Evolutionary conservation across 2,113 vertebrate species (phyloP), one percentile per base, ranked within the genome.

Genomic region (Tautogolabrus adspersus): DNA sequence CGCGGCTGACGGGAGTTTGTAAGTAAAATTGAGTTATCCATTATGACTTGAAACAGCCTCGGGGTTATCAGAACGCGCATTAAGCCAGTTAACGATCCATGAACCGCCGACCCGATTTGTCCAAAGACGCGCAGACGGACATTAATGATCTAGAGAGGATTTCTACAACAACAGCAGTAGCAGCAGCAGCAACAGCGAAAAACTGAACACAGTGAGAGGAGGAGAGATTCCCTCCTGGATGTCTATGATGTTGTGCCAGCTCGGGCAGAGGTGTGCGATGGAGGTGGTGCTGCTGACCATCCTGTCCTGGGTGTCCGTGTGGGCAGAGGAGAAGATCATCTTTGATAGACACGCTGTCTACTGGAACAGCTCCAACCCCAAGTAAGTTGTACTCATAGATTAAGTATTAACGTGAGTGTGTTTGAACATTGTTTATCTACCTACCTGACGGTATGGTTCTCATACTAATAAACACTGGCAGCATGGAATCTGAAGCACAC

Each of bases 301-400:
- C 75, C 84, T 94, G 90, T 94, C 90, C 78, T 93, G 91, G 91
- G 87, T 91, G 56, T 93, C 87, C 66, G 94, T 93, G 67, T 93
- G 93, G 91, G 89, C 93, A 42, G 94, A 95, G 83, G 94, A 95
- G 89, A 94, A 93, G 92, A 93, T 95, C 88, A 90, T 93, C 59
- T 94, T 94, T 63, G 94, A 95, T 85, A 88, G 94, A 88, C 94
- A 95, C 72, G 85, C 93, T 13, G 94, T 95, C 77, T 95, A 94
- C 91, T 95, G 94, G 94, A 95, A 95, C 93, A 95, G 94, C 88
- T 94, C 94, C 68, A 95, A 95, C 66, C 90, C 93, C 91, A 95
- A 94, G 94, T 95, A 77, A 91, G 93, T 91, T 23, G 23, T 52
- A 16, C 16, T 51, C 5, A n/a, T n/a, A 10, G 26, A 68, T 55